Conservation (phyloP, 2,888 invertebrate species). For the Colostygia pectinataria region DNA sequence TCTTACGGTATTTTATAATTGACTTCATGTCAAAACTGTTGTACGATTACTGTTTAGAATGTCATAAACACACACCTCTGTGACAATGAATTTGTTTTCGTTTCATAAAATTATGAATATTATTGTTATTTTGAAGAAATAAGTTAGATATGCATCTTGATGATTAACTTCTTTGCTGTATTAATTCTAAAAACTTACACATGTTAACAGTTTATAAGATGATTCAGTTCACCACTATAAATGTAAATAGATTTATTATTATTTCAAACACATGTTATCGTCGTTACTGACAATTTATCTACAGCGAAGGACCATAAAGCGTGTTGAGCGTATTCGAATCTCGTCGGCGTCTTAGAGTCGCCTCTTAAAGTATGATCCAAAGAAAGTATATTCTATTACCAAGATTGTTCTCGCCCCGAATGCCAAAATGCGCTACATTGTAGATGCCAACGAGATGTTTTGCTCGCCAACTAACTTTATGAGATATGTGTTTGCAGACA, state of each 20-base stretch:
- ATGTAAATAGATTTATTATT: slow-evolving; percentile 38
- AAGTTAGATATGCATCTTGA: background rate
- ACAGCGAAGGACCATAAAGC: slow-evolving; percentile 34
- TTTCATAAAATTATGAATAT: no score
- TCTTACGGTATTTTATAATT: background rate
- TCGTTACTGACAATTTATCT: slow-evolving; percentile 43
- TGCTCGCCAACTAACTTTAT: slow-evolving; percentile 75
- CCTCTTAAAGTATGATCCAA: slow-evolving; percentile 38
- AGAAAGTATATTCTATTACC: slow-evolving; percentile 74
- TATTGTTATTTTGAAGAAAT: no score
- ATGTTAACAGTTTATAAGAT: slow-evolving; percentile 32
- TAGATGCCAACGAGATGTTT: slow-evolving; percentile 60
- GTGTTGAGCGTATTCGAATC: slow-evolving; percentile 37
- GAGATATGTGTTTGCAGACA: slow-evolving; percentile 72
- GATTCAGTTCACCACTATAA: slow-evolving; percentile 32
- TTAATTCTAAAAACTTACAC: slow-evolving; percentile 27
- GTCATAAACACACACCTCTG: no score
- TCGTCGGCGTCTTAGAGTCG: slow-evolving; percentile 35
- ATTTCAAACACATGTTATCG: slow-evolving; percentile 38
- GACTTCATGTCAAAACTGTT: no score
- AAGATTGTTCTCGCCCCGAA: slow-evolving; percentile 77
- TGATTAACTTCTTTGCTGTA: background rate
- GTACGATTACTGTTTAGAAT: no score
- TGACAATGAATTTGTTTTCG: no score
- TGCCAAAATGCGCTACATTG: slow-evolving; percentile 68